Base-by-base conservation (phyloP, 2,888 invertebrate genomes). In the Acanthosepion esculentum region DNA sequence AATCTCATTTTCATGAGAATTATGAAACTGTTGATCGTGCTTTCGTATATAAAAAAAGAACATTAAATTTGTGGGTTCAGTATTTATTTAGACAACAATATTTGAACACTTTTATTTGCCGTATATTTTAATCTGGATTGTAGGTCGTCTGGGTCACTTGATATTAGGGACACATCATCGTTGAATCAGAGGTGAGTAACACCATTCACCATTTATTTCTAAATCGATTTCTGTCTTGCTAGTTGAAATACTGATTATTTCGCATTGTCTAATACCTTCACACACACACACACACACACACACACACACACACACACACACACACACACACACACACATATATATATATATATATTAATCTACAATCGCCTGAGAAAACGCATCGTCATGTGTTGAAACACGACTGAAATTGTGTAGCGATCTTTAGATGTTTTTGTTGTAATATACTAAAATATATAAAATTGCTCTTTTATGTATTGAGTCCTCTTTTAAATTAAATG, bases 131-230 rank as follows among this genome's bases (percentile, higher is more conserved):
- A 78, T 78, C 78, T 78, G 78, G 78, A 78, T 78, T 78, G n/a
- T 78, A 78, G 78, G 78, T 78, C 78, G 78, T 78, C 78, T 78
- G 78, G n/a, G n/a, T 78, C 78, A 33, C 78, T 78, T 78, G 78
- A 78, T 78, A 78, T 78, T 78, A 78, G 78, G 78, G 78, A 78
- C n/a, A 78, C 78, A n/a, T 78, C 78, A 78, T 78, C 78, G n/a
- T 78, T n/a, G 78, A 78, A 78, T 78, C 78, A 78, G 20, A 78
- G 78, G 78, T 78, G 78, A 78, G 78, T 78, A 78, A 78, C 33
- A 78, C 12, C 33, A 78, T 78, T n/a, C n/a, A 78, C n/a, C n/a
- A 78, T 78, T 59, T 59, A 59, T 59, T 59, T 59, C 59, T 59
- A 20, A 59, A 59, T 59, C 59, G 59, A 59, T 59, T 78, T n/a